Evolutionary conservation across 1,140 invertebrate species (phyloP).

Genomic region (Ceratitis capitata): DNA sequence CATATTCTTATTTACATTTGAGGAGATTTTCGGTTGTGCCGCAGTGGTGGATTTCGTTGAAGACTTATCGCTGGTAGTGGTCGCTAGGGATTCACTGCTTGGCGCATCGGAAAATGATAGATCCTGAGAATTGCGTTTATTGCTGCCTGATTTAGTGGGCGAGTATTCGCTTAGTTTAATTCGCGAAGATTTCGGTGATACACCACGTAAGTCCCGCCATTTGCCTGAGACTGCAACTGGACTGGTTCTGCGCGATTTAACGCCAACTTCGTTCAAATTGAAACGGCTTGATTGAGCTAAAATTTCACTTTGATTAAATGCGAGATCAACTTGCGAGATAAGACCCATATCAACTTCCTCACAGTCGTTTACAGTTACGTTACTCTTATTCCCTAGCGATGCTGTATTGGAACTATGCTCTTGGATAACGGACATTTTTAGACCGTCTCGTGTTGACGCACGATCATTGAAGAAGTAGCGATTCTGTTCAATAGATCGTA

Average conservation of each 20-base stretch:
- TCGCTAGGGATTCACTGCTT: constrained; percentile 54
- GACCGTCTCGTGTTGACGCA: not conserved
- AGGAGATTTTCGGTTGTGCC: not conserved
- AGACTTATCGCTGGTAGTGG: not conserved
- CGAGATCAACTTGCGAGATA: constrained; percentile 52
- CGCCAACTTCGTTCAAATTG: constrained; percentile 59
- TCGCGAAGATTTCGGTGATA: not conserved
- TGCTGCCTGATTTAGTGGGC: not conserved
- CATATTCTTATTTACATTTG: not conserved
- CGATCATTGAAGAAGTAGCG: constrained; percentile 51
- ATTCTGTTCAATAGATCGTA: constrained; percentile 62
- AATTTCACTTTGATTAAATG: constrained; percentile 61
- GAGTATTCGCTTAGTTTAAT: not conserved
- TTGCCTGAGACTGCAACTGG: constrained; percentile 37
- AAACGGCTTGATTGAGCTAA: constrained; percentile 62
- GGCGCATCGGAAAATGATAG: constrained; percentile 55
- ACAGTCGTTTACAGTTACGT: not conserved
- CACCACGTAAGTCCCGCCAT: constrained; percentile 22
- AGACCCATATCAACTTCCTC: constrained; percentile 45
- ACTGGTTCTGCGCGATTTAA: constrained; percentile 45
- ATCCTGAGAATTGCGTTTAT: constrained; percentile 56
- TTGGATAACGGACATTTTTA: not conserved
- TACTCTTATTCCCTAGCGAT: not conserved
- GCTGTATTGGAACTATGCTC: not conserved
- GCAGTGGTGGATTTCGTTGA: not conserved